Conservation (phyloP, 2,888 invertebrate genomes). For the Mongoloraphidia duomilia region DNA sequence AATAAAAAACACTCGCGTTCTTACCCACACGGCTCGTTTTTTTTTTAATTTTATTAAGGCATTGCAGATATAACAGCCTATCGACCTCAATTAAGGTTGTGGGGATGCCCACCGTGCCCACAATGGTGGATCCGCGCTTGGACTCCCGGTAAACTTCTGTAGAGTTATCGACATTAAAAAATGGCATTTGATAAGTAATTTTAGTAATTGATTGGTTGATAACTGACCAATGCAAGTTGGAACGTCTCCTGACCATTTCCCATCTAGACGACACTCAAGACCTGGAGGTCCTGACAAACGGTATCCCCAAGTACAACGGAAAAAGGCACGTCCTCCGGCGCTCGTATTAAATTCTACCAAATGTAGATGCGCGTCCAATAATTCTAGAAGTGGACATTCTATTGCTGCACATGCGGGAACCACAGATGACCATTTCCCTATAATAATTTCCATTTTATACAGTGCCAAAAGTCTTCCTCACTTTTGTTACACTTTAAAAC, state of each 20-base stretch:
- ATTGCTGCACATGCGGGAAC: constrained; percentile 63
- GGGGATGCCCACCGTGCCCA: too few species aligned
- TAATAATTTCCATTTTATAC: constrained; percentile 15
- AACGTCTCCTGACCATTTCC: constrained; percentile 63
- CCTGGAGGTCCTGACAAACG: constrained; percentile 60
- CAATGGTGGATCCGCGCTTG: too few species aligned
- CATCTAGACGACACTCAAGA: constrained; percentile 64
- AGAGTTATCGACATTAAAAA: too few species aligned
- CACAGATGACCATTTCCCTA: constrained; percentile 64
- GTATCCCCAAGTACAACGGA: constrained; percentile 76
- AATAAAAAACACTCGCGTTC: too few species aligned
- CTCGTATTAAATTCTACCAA: constrained; percentile 68
- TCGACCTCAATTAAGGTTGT: too few species aligned
- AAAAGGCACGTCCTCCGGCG: constrained; percentile 65
- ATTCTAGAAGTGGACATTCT: constrained; percentile 56
- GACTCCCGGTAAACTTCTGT: too few species aligned
- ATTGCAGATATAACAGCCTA: too few species aligned
- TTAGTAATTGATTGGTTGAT: background rate
- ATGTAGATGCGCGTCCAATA: constrained; percentile 55
- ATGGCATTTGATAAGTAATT: background rate
- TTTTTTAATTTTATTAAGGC: too few species aligned
- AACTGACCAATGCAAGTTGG: constrained; percentile 62
- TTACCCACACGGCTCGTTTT: too few species aligned
- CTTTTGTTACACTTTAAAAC: background rate
- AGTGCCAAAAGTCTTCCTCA: constrained; percentile 6